Evolutionary conservation across 2,888 invertebrate species (phyloP), one percentile per base, ranked within the genome.

Genomic region (Agrochola macilenta): DNA sequence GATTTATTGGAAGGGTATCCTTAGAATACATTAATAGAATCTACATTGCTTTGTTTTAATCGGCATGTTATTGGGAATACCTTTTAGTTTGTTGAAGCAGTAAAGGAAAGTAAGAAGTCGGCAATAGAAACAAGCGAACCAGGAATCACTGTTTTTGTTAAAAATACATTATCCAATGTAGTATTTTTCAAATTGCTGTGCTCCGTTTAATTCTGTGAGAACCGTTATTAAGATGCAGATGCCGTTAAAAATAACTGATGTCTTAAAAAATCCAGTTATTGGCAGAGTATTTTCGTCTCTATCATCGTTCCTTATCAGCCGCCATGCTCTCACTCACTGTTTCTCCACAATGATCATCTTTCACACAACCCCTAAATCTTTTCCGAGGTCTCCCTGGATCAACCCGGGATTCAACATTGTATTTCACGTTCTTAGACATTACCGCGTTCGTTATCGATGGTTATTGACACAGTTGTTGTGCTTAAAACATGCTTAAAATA

Each of bases 1-100:
- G 78, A 80, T 83, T 83, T 89, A 85, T 89, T 78, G 79, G 76
- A 72, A 72, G 71, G 82, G 78, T 77, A 86, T 76, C 78, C 85
- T 69, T 66, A 76, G 87, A 78, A 82, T 85, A 74, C 80, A 78
- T 75, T 83, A 84, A 86, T 84, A 86, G 30, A 52, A 86, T 84
- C 83, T 75, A 73, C 83, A 84, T 84, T 86, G 80, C 79, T 84
- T 79, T 73, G 78, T 72, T 82, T 72, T 30, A 72, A 72, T 84
- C 35, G 63, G 69, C 68, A 78, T 83, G 57, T 57, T 77, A 76
- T 85, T 76, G 60, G 64, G 46, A 82, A 76, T 82, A 57, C 46
- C 58, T 61, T 49, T 70, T 61, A 26, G 57, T 66, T 46, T 9
- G 52, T 78, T 23, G 12, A 58, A 12, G 8, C 17, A 23, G n/a